Conservation (phyloP, 2,888 invertebrate genomes). For the Sphinx pinastri region DNA sequence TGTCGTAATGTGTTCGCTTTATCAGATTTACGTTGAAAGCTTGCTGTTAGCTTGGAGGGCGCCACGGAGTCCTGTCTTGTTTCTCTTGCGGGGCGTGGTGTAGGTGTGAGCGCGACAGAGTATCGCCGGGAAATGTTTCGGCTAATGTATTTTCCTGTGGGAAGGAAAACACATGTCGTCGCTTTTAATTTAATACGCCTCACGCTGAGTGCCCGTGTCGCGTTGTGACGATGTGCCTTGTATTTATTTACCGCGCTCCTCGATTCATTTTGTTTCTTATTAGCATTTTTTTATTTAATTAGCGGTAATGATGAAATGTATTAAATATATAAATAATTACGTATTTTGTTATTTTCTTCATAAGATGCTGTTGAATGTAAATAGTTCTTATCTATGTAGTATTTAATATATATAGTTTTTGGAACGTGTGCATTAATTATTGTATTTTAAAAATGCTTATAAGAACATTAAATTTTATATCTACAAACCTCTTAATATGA, state of each 20-base stretch:
- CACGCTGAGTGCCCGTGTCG: constrained; percentile 76
- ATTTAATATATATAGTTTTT: background rate
- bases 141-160: constrained; percentile 84
- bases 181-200: constrained; percentile 83
- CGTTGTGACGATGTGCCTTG: constrained; percentile 45
- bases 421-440: background rate
- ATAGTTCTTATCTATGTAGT: background rate
- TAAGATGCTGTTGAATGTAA: background rate
- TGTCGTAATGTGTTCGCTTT: constrained; percentile 80
- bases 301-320: constrained; percentile 1
- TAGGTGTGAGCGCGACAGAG: constrained; percentile 55
- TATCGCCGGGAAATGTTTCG: constrained; percentile 73
- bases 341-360: background rate
- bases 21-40: constrained; percentile 84
- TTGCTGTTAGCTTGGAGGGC: constrained; percentile 77
- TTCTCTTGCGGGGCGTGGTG: constrained; percentile 33
- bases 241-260: constrained; percentile 26
- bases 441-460: background rate
- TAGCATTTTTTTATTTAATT: constrained; percentile 19
- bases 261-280: constrained; percentile 34
- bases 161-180: constrained; percentile 83
- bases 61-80: constrained; percentile 61
- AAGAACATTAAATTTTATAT: background rate
- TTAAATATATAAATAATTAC: background rate
- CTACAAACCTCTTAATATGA: background rate